These are phyloP conservation scores for Loriculus beryllinus DNA, from an alignment of 2,797 vertebrate species.

Conservation along the genomic window DNA sequence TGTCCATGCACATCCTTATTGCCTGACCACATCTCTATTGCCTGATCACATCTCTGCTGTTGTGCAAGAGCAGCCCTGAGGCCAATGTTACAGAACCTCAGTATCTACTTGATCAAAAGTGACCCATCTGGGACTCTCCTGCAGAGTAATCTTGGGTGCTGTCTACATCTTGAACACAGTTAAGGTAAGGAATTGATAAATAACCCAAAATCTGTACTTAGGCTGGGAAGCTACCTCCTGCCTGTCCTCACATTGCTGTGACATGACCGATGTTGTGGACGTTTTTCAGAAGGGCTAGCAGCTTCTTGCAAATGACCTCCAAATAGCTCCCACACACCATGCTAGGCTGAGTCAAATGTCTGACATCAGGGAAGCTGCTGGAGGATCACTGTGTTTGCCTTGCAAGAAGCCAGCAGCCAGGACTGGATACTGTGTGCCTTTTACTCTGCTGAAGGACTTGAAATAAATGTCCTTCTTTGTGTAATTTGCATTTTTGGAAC, in stretches of 20 bases:
- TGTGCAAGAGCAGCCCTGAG: background rate
- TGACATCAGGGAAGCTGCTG: background rate
- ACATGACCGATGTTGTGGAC: fast-evolving
- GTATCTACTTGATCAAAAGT: background rate
- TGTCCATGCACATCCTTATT: background rate
- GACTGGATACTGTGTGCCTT: background rate
- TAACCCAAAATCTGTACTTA: background rate
- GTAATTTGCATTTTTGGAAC: background rate
- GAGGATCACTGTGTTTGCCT: background rate
- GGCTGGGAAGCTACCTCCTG: background rate
- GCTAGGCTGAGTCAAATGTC: background rate
- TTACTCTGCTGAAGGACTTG: background rate
- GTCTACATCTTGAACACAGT: background rate
- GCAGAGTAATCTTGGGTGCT: background rate
- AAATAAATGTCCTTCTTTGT: background rate
- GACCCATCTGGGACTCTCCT: background rate
- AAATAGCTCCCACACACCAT: background rate
- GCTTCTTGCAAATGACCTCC: background rate
- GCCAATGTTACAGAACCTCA: background rate
- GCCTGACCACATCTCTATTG: background rate
- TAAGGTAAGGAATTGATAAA: background rate
- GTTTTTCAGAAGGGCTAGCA: background rate
- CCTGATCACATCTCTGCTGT: background rate
- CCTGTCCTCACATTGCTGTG: background rate
- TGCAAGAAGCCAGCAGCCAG: background rate